phyloP scores from a whole-genome alignment of 2,888 invertebrate genomes.

The Axea sp. region DNA sequence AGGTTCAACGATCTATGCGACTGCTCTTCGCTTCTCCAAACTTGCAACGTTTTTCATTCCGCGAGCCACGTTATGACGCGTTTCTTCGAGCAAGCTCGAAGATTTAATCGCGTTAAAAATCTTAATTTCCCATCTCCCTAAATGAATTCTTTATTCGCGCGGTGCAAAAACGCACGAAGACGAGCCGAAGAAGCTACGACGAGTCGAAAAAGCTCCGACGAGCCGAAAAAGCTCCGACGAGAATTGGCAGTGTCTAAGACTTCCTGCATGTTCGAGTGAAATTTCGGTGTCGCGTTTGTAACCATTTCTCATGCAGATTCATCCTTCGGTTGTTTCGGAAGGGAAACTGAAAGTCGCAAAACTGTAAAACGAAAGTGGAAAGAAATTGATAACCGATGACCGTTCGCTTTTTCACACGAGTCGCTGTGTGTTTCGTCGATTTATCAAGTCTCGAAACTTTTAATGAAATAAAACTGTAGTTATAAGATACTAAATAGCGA shows the following conservation, averaged over 20 bases:
- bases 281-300: conserved; percentile 30
- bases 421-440: conserved; percentile 1
- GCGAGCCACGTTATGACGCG: conserved; percentile 27
- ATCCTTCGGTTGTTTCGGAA: background rate
- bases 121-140: conserved; percentile 35
- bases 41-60: conserved; percentile 33
- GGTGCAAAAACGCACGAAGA: background rate
- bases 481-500: conserved; percentile 27
- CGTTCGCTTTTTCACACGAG: conserved; percentile 23
- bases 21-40: conserved; percentile 29
- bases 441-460: conserved; percentile 17
- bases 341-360: background rate
- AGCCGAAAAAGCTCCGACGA: background rate
- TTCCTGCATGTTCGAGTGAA: conserved; percentile 10
- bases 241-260: conserved; percentile 68
- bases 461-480: conserved; percentile 29
- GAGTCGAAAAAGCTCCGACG: background rate
- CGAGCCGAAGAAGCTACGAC: background rate
- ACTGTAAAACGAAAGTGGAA: background rate
- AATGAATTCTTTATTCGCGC: conserved; percentile 7
- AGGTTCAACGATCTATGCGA: conserved; percentile 36
- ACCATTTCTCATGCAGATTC: conserved; percentile 32
- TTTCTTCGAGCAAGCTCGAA: conserved; percentile 12
- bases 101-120: conserved; percentile 2
- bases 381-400: conserved; percentile 2